Base-by-base conservation (phyloP, 2,888 invertebrate species). In the Tiphia femorata region DNA sequence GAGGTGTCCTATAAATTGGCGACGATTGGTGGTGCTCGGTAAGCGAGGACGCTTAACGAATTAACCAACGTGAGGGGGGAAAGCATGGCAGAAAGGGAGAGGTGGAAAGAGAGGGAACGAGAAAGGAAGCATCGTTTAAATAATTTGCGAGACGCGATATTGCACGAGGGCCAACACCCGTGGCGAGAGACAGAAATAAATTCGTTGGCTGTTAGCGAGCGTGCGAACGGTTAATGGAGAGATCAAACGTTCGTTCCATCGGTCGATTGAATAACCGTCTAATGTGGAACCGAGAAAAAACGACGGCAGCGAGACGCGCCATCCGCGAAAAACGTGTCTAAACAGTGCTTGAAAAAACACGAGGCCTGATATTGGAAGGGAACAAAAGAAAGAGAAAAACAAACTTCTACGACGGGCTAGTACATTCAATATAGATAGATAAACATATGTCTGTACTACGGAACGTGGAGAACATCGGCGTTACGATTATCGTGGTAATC, bases 151-250 rank as follows among this genome's bases (percentile, higher is more conserved):
- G 8, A 17, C 25, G 25, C 6, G 16, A 25, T 16, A n/a, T 58
- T 51, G 51, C 50, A 48, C 16, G 29, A 52, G 49, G 44, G 30
- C 50, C n/a, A 25, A 50, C 30, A 55, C 53, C 42, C 41, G 29
- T 43, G 54, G 47, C 43, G 40, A 58, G 62, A 59, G 57, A 52
- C 64, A 70, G 40, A 49, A 67, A 70, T 55, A 59, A 61, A 48
- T 56, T 52, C 49, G 43, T 12, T 12, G 29, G 30, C 33, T 21
- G 37, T 58, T 25, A 44, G 38, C 30, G 42, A n/a, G 59, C 69
- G 58, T 56, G 62, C 60, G 56, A 62, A 53, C 46, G 54, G 58
- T 58, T 55, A 69, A 70, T 69, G 64, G 64, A 62, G 57, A 57
- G 64, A 62, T 70, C 64, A 64, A 70, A 64, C 55, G 59, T 66